Conservation (phyloP, 1,140 invertebrate species). For the Argopecten irradians region DNA sequence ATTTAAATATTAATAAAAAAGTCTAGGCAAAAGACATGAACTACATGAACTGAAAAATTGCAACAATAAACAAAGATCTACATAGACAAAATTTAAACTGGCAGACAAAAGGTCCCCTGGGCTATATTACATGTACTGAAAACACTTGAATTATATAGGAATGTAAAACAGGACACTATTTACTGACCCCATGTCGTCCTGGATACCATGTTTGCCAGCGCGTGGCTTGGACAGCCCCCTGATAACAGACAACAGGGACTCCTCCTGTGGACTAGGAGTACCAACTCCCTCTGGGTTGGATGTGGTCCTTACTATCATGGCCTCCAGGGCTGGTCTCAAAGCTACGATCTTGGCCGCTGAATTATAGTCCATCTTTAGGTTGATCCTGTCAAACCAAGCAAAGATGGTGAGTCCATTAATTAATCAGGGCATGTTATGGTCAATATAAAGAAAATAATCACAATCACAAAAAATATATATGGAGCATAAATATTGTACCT, state of each 20-base stretch:
- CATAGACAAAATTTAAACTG: background rate
- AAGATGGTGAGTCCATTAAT: no score
- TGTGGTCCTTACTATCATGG: conserved; percentile 87
- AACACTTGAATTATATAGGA: background rate
- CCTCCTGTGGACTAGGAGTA: conserved; percentile 65
- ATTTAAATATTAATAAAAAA: background rate
- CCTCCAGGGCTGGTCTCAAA: conserved; percentile 91
- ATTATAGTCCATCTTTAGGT: conserved; percentile 88
- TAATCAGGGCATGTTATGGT: no score
- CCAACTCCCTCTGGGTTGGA: conserved; percentile 84
- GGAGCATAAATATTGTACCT: no score
- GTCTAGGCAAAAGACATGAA: background rate
- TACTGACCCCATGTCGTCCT: conserved; percentile 60
- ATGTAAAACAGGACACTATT: background rate
- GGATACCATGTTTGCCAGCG: conserved; percentile 62
- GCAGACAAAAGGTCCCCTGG: background rate
- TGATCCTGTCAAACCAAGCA: no score
- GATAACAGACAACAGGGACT: conserved; percentile 68
- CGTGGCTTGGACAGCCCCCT: conserved; percentile 66
- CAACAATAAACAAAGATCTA: background rate
- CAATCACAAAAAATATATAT: no score
- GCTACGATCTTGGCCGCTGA: conserved; percentile 89
- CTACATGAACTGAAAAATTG: background rate
- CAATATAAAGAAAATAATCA: no score
- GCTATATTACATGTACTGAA: background rate